Evolutionary conservation across 2,888 invertebrate genomes (phyloP).

Genomic region (Drosophila niveifrons): DNA sequence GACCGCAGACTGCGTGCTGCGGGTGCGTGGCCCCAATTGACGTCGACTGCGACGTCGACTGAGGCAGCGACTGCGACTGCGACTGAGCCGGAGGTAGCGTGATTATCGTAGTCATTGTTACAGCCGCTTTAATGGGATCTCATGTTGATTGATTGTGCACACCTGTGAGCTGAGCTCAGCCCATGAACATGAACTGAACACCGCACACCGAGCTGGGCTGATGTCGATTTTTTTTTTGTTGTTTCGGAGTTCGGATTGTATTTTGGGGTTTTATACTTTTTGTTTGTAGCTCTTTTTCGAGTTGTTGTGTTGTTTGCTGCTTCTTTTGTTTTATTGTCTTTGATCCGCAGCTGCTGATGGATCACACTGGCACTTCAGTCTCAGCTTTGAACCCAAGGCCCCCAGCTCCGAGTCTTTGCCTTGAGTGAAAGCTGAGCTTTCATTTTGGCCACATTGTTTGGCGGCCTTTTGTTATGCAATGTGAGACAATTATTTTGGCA

Average conservation of each 20-base stretch:
- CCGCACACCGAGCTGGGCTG: conserved; percentile 11
- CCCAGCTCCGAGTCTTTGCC: conserved; percentile 4
- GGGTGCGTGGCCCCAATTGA: conserved; percentile 46
- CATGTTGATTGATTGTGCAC: conserved; percentile 81
- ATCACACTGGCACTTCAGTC: conserved; percentile 28
- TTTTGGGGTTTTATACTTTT: conserved; percentile 21
- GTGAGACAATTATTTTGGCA: conserved; percentile 66
- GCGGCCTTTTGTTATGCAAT: conserved; percentile 52
- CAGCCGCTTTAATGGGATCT: conserved; percentile 77
- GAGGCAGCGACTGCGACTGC: not conserved
- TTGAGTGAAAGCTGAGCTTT: conserved; percentile 64
- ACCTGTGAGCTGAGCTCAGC: conserved; percentile 65
- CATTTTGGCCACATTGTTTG: conserved; percentile 40
- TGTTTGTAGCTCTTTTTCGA: conserved; percentile 19
- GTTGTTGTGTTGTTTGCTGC: conserved; percentile 16
- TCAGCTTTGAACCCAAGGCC: conserved; percentile 32
- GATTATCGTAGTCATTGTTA: conserved; percentile 76
- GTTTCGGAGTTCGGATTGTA: conserved; percentile 11
- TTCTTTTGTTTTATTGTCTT: conserved; percentile 58
- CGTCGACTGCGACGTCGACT: not conserved
- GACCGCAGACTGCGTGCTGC: conserved; percentile 43
- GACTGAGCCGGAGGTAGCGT: conserved; percentile 19
- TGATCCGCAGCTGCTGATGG: conserved; percentile 62
- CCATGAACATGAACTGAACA: conserved; percentile 19
- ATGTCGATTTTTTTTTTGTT: conserved; percentile 44